Base-by-base conservation (phyloP, 1,140 invertebrate species). In the Caenorhabditis remanei region DNA sequence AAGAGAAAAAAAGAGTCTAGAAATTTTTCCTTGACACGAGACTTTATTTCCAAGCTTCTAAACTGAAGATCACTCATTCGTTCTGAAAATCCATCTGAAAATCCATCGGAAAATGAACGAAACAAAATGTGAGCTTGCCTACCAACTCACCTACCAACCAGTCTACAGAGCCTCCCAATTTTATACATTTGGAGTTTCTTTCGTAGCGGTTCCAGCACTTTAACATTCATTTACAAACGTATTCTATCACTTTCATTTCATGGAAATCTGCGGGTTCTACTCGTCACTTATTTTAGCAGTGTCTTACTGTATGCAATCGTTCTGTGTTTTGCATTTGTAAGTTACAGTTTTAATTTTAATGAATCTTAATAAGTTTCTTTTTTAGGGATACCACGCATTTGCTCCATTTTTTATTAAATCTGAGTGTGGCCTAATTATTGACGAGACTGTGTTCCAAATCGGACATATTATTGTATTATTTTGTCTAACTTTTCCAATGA, bases 271-370 rank as follows among this genome's bases (percentile, higher is more conserved):
- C 43, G 46, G 16, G 8, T 14, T 1, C 16, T 71, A n/a, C 65
- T 71, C 16, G 7, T 71, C 2, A 40, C 41, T 16, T 71, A 71
- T 71, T 71, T 71, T 11, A 71, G 43, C 2, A 43, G 65, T n/a
- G 24, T 43, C 19, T 71, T 71, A 11, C 46, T 71, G 41, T 71
- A 71, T 46, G 40, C 65, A 46, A 5, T 19, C 14, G 16, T 46
- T 16, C 19, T 71, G 14, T 71, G 65, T 19, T 71, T 71, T 71
- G 65, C 40, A 19, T 71, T 71, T 19, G 61, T 63, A 40, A 32
- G 61, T 63, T 16, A n/a, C n/a, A n/a, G n/a, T n/a, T n/a, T n/a
- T n/a, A n/a, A n/a, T n/a, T n/a, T n/a, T n/a, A n/a, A n/a, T n/a
- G n/a, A n/a, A n/a, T n/a, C n/a, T n/a, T n/a, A n/a, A n/a, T n/a